Conservation (phyloP, 2,888 invertebrate species). For the Drosophila monieri region DNA sequence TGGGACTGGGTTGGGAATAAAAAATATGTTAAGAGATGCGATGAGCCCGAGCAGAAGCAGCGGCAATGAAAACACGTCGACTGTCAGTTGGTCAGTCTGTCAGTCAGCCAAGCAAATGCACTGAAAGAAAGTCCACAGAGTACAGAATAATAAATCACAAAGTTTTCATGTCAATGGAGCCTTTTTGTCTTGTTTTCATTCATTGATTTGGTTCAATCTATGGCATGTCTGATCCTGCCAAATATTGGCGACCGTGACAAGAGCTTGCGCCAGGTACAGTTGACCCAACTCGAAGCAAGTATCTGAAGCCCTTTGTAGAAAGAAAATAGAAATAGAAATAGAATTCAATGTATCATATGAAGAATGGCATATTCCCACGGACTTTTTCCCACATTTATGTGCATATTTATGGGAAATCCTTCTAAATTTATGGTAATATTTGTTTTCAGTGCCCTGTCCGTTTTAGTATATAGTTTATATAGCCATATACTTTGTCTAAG, state of each 20-base stretch:
- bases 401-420: background rate
- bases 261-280: background rate
- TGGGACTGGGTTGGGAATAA: conserved; percentile 33
- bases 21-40: conserved; percentile 34
- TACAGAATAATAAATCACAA: background rate
- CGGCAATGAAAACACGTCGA: conserved; percentile 52
- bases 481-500: conserved; percentile 74
- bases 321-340: too few species aligned
- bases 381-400: background rate
- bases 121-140: background rate
- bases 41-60: conserved; percentile 75
- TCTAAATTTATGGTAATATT: background rate
- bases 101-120: conserved; percentile 27
- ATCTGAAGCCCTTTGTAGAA: too few species aligned
- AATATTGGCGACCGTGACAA: background rate
- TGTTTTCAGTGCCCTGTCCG: conserved; percentile 24
- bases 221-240: background rate
- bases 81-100: conserved; percentile 50
- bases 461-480: conserved; percentile 32
- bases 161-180: too few species aligned
- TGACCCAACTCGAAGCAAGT: too few species aligned
- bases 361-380: too few species aligned
- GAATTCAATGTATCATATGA: too few species aligned
- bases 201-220: too few species aligned
- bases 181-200: too few species aligned